Conservation (phyloP, 2,888 invertebrate genomes). For the Hydropsyche betteni region DNA sequence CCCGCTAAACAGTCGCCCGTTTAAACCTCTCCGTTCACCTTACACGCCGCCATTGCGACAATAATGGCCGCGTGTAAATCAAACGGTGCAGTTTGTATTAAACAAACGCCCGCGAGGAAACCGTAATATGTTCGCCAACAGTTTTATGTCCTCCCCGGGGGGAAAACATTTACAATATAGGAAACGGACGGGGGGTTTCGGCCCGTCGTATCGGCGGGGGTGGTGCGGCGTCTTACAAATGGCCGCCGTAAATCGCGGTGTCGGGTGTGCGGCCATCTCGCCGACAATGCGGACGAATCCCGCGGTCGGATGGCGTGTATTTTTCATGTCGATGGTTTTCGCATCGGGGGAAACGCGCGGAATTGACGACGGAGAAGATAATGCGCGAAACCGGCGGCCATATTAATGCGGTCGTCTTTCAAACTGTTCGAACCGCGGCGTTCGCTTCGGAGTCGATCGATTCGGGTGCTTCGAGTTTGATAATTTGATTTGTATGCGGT, state of each 20-base stretch:
- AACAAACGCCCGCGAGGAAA: slow-evolving; percentile 47
- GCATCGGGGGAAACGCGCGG: no score
- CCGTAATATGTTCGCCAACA: slow-evolving; percentile 44
- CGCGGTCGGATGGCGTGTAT: no score
- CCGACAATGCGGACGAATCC: neutral
- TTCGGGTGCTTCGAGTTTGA: no score
- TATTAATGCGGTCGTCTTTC: no score
- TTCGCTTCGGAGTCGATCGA: no score
- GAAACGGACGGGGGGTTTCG: slow-evolving; percentile 1
- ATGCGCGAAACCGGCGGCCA: no score
- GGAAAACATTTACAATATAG: slow-evolving; percentile 40
- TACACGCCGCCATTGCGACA: slow-evolving; percentile 38
- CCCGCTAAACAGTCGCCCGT: no score
- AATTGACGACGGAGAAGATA: no score
- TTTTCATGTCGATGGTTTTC: no score
- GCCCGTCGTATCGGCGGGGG: neutral
- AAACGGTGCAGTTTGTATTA: slow-evolving; percentile 45
- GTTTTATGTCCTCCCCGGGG: slow-evolving; percentile 41
- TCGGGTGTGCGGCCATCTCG: neutral
- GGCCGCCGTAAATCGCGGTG: slow-evolving; percentile 16
- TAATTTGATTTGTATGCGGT: no score
- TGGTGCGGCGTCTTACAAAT: slow-evolving; percentile 7
- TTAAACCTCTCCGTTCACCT: no score
- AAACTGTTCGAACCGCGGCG: no score
- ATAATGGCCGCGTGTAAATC: slow-evolving; percentile 47